Evolutionary conservation across 1,140 invertebrate species (phyloP), one percentile per base, ranked within the genome.

Genomic region (Papilio helenus): DNA sequence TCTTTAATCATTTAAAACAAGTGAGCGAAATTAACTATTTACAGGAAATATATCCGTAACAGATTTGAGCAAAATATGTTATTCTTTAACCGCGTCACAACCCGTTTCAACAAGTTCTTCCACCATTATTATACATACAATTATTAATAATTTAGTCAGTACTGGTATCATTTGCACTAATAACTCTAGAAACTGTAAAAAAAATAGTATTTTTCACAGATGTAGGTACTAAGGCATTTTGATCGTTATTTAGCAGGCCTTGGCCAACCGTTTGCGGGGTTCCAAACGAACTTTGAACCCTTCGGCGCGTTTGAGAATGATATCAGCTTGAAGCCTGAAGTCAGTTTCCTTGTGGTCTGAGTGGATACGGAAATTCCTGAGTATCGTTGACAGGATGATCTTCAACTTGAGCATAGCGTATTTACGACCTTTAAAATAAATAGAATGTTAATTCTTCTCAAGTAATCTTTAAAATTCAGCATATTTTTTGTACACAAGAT

Each of bases 371-470:
- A 97, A 99, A 88, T 98, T 97, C 72, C 98, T 96, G 76, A 99
- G 93, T 72, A 99, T 97, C 18, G 97, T 98, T 0, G 98, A 97
- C 5, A 99, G 95, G 20, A 98, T 95, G 68, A 98, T 97, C 94
- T 99, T 98, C 82, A 98, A 95, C 91, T 99, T 98, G 81, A 98
- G 95, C 96, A 98, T 96, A 5, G 98, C 98, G 94, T 99, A 99
- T 94, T 97, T 98, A 83, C 98, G 97, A 81, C 97, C 97, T 97
- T 84, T 26, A 79, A 85, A 55, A 77, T 79, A 83, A 80, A 83
- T 61, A 72, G 10, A 58, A 51, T 46, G 20, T 42, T 68, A 46
- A 46, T 9, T 42, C 16, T 39, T 51, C 44, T 55, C 49, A 44
- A 49, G 18, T 46, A 16, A 46, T 46, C 16, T 18, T 16, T 1